A percentile compares a stretch with the other conserved stretches of the same genome.
Conservation (phyloP, 2,797 vertebrate genomes). For the Phoeniculus purpureus region DNA sequence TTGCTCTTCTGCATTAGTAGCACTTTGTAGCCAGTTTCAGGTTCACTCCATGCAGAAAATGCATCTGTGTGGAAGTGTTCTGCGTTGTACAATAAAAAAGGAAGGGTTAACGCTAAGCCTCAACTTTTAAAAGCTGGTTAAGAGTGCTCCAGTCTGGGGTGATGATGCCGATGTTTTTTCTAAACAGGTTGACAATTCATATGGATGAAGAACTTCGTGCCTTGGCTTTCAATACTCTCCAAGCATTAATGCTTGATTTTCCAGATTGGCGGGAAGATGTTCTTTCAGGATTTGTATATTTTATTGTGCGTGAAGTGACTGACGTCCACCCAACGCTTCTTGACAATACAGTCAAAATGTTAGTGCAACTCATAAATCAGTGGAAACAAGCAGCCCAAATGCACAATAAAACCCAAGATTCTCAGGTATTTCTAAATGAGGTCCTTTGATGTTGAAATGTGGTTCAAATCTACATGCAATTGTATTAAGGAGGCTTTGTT, state of each 20-base stretch:
- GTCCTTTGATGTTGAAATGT: background rate
- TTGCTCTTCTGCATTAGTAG: background rate
- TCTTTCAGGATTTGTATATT: constrained; percentile 96
- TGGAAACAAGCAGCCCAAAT: constrained; percentile 95
- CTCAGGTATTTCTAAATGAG: constrained; percentile 79
- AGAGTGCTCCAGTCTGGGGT: background rate
- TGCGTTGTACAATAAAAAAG: background rate
- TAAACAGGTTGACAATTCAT: constrained; percentile 92
- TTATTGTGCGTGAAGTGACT: constrained; percentile 96
- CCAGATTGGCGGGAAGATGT: constrained; percentile 98
- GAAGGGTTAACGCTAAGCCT: background rate
- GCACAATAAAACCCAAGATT: constrained; percentile 90
- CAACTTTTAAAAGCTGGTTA: background rate
- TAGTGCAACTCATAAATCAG: constrained; percentile 96
- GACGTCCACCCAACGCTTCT: constrained; percentile 94
- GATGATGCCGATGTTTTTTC: constrained; percentile 35
- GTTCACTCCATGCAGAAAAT: background rate
- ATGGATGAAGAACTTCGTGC: constrained; percentile 99
- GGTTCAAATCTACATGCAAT: background rate
- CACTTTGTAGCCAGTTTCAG: background rate
- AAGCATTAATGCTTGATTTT: constrained; percentile 97
- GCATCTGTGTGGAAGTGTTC: background rate
- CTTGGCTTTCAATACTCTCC: constrained; percentile 97
- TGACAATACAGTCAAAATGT: constrained; percentile 98
- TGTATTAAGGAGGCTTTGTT: background rate